A percentile compares a stretch with the other conserved stretches of the same genome.
Conservation (phyloP, 2,113 vertebrate genomes). For the Paralichthys olivaceus region DNA sequence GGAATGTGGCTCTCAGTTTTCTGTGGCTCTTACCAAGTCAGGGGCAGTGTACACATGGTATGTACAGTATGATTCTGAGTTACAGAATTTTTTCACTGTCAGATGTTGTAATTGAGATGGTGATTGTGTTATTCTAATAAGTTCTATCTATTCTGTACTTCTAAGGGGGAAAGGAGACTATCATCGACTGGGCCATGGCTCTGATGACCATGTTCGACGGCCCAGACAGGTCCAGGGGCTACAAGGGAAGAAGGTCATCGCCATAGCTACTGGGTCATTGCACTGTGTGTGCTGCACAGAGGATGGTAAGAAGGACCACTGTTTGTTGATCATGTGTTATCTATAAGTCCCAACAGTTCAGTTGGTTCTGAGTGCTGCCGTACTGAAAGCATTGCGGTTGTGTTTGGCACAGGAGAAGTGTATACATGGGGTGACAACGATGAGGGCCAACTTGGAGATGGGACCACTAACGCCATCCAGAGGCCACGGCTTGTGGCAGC, state of each 20-base stretch:
- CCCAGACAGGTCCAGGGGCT: conserved; percentile 97
- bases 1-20: conserved; percentile 98
- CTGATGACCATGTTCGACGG: conserved; percentile 95
- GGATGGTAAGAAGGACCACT: conserved; percentile 85
- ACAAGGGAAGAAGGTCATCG: conserved; percentile 98
- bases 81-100: neutral
- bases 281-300: conserved; percentile 99
- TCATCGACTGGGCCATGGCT: conserved; percentile 95
- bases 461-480: conserved; percentile 98
- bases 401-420: conserved; percentile 89
- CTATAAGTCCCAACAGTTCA: neutral
- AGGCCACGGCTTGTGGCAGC: conserved; percentile 94
- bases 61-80: conserved; percentile 17
- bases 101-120: neutral
- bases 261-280: conserved; percentile 95
- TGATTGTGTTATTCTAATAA: neutral
- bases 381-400: conserved; percentile 21
- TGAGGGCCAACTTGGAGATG: conserved; percentile 97
- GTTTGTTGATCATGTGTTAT: neutral
- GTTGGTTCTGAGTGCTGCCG: conserved; percentile 8
- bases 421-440: conserved; percentile 99
- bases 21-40: conserved; percentile 96
- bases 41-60: conserved; percentile 97
- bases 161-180: conserved; percentile 98
- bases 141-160: neutral